phyloP scores from a whole-genome alignment of 2,797 vertebrate species.

The Crocidura indochinensis region DNA sequence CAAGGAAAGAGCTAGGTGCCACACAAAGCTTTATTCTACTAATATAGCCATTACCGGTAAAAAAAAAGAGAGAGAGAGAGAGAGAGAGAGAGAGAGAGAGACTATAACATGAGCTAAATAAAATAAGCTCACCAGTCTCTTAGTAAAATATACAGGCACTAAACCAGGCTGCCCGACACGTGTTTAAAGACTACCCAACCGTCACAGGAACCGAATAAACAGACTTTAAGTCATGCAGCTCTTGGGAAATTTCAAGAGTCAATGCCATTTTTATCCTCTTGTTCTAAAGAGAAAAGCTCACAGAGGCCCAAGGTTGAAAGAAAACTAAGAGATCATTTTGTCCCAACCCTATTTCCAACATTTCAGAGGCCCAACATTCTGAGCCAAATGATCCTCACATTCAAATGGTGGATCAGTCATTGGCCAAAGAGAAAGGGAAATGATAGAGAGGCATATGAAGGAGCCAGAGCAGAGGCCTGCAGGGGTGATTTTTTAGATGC shows the following conservation, averaged over 20 bases:
- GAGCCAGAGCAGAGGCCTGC: accelerated
- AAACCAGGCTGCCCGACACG: slow-evolving; percentile 22
- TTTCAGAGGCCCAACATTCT: slow-evolving; percentile 16
- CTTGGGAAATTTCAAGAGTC: slow-evolving; percentile 36
- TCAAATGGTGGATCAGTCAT: neutral
- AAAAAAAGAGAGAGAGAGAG: neutral
- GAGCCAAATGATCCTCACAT: neutral
- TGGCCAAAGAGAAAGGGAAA: neutral
- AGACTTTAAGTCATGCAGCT: slow-evolving; percentile 35
- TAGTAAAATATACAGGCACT: slow-evolving; percentile 78
- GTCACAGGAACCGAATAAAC: slow-evolving; percentile 60
- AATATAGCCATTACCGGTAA: slow-evolving; percentile 37
- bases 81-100: slow-evolving; percentile 74
- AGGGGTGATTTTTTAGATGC: neutral
- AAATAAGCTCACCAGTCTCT: slow-evolving; percentile 80
- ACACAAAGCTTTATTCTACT: slow-evolving; percentile 68
- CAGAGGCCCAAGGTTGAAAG: neutral
- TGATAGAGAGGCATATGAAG: neutral
- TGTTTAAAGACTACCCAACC: slow-evolving; percentile 72
- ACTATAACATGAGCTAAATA: slow-evolving; percentile 74
- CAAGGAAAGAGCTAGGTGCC: neutral
- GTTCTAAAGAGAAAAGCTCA: slow-evolving; percentile 14
- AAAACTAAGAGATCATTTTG: neutral
- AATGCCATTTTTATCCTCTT: slow-evolving; percentile 25
- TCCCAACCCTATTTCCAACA: neutral